phyloP scores from a whole-genome alignment of 2,888 invertebrate species.

The Anthophora plumipes region DNA sequence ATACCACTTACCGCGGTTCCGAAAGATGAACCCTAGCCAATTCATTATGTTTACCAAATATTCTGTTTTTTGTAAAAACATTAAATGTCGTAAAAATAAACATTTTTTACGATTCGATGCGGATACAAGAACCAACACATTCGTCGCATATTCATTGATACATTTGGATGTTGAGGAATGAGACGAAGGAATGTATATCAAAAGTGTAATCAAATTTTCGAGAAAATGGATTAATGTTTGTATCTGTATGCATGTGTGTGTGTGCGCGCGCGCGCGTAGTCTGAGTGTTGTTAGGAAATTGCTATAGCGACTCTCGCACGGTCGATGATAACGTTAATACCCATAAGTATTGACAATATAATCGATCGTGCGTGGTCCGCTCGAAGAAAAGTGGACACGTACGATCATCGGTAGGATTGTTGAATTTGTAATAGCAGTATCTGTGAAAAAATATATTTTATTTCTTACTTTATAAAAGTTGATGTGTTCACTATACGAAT shows the following conservation, averaged over 20 bases:
- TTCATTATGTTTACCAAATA: background rate
- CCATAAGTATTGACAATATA: no score
- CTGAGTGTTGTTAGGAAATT: background rate
- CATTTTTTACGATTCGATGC: slow-evolving; percentile 20
- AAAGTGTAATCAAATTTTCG: no score
- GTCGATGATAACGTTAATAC: no score
- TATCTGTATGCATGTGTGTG: background rate
- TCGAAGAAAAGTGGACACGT: background rate
- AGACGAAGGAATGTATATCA: no score
- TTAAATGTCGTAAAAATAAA: slow-evolving; percentile 22
- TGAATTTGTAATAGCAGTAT: slow-evolving; percentile 10
- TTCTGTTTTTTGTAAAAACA: slow-evolving; percentile 18
- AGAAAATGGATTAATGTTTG: background rate
- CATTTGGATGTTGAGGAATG: background rate
- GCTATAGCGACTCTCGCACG: background rate
- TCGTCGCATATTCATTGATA: background rate
- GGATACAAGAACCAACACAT: background rate
- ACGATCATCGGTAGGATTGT: background rate
- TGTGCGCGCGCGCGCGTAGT: no score
- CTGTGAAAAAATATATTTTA: slow-evolving; percentile 53
- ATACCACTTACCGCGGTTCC: slow-evolving; percentile 91
- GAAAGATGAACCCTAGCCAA: slow-evolving; percentile 79
- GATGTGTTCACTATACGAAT: background rate
- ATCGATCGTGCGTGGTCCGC: no score
- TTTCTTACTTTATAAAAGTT: slow-evolving; percentile 44